Base-by-base conservation (phyloP, 2,113 vertebrate genomes). In the Cephalopholis sonnerati region DNA sequence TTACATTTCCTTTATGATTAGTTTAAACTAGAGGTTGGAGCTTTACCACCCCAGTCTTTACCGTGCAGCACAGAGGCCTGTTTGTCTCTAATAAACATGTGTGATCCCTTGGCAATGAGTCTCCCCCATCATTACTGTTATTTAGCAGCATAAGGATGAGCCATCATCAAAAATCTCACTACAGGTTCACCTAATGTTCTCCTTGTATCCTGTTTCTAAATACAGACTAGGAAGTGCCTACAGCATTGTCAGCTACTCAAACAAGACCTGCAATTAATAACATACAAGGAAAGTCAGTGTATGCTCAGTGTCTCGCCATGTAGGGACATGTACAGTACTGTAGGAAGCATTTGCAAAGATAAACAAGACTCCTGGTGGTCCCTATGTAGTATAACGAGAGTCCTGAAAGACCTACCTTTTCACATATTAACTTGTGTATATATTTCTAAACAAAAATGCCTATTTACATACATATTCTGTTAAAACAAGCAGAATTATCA, bases 201-300 rank as follows among this genome's bases (percentile, higher is more conserved):
- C 27, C 66, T 55, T 71, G 67, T 41, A 90, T 93, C 84, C 88
- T 87, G 83, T 84, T 83, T 77, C 71, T 91, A 89, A 91, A 88
- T 79, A 87, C 83, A 89, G 73, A 74, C 62, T 48, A n/a, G 59
- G 74, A 82, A 79, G 57, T 72, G 87, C 88, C 91, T 85, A 77
- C 74, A 90, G 79, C 84, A 74, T 81, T 75, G 63, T 88, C 63
- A 67, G 57, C 48, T 55, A 85, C 70, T 77, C 64, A 32, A 82
- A 63, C 41, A 77, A 74, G 53, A n/a, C 59, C 65, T 85, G 58
- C 13, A 63, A 41, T 82, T 90, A 92, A 89, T 84, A 85, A 90
- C 77, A 91, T 77, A 64, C 65, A 82, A 81, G 32, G 62, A 63
- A 48, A 78, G 53, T 76, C 25, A 62, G 66, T 88, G 27, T 72